Evolutionary conservation across 2,113 vertebrate genomes (phyloP).

Genomic region (Epinephelus fuscoguttatus): DNA sequence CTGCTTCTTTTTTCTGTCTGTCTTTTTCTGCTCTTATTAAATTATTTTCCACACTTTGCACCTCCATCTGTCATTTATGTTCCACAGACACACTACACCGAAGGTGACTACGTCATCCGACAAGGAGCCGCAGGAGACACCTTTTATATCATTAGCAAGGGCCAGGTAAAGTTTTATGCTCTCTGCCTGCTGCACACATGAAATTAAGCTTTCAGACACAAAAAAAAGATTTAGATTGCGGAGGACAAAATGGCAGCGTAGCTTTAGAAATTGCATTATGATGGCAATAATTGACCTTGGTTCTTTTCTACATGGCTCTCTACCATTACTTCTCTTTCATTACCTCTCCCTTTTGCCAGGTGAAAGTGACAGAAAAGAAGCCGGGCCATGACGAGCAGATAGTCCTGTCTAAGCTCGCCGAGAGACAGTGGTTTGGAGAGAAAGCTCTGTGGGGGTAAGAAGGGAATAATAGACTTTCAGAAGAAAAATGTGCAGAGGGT

Average conservation of each 20-base stretch:
- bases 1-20: not conserved
- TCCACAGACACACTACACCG: constrained; percentile 77
- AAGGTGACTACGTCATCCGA: constrained; percentile 82
- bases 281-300: constrained; percentile 48
- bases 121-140: constrained; percentile 81
- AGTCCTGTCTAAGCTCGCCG: constrained; percentile 74
- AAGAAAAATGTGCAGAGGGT: not conserved
- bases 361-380: constrained; percentile 80
- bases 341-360: constrained; percentile 66
- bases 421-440: constrained; percentile 85
- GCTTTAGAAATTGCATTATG: constrained; percentile 24
- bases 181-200: constrained; percentile 16
- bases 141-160: constrained; percentile 85
- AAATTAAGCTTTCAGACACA: constrained; percentile 24
- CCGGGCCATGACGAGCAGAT: constrained; percentile 70
- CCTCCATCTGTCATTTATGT: constrained; percentile 7
- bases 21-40: constrained; percentile 10
- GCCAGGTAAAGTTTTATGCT: constrained; percentile 79
- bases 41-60: constrained; percentile 5
- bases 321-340: constrained; percentile 25
- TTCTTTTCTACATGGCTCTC: constrained; percentile 1
- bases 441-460: constrained; percentile 81
- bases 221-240: constrained; percentile 30
- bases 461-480: not conserved
- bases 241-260: constrained; percentile 47